These are phyloP conservation scores for Phyllotreta cruciferae DNA, from an alignment of 2,888 invertebrate genomes.

Conservation along the genomic window DNA sequence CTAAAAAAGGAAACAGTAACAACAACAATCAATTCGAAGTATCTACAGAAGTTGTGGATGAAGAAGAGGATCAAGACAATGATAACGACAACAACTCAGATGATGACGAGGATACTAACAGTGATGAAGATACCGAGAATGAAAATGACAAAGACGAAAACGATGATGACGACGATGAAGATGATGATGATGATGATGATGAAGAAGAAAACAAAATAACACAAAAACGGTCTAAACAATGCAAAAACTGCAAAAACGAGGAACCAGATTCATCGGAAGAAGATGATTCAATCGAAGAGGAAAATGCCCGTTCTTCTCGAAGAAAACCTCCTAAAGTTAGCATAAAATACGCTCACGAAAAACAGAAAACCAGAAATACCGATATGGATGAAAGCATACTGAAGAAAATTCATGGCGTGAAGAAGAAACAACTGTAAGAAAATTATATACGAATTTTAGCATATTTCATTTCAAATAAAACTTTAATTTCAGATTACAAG, in stretches of 20 bases:
- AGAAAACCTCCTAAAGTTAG: constrained; percentile 46
- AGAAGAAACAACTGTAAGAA: constrained; percentile 39
- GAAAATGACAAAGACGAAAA: constrained; percentile 32
- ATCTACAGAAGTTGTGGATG: constrained; percentile 16
- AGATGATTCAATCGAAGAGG: constrained; percentile 38
- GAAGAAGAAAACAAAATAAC: constrained; percentile 21
- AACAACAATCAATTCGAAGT: constrained; percentile 16
- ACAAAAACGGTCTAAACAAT: constrained; percentile 5
- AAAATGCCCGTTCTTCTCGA: constrained; percentile 23
- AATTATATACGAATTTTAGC: constrained; percentile 2
- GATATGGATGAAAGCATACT: constrained; percentile 43
- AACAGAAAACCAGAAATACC: constrained; percentile 40
- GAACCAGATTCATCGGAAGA: constrained; percentile 25
- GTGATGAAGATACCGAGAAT: constrained; percentile 23
- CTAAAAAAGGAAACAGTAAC: constrained; percentile 5
- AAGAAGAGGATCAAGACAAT: constrained; percentile 5
- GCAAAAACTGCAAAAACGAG: not conserved
- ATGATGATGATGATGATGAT: constrained; percentile 30
- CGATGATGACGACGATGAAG: constrained; percentile 29
- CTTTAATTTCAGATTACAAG: not conserved
- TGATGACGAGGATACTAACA: constrained; percentile 13
- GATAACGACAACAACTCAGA: constrained; percentile 6
- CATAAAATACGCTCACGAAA: constrained; percentile 53
- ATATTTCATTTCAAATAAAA: constrained; percentile 6
- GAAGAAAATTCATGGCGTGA: constrained; percentile 47